Percentiles rank a stretch among this genome's conserved stretches.
These are phyloP conservation scores for Leptocoma aspasia DNA, from an alignment of 2,113 vertebrate species.

Conservation along the genomic window DNA sequence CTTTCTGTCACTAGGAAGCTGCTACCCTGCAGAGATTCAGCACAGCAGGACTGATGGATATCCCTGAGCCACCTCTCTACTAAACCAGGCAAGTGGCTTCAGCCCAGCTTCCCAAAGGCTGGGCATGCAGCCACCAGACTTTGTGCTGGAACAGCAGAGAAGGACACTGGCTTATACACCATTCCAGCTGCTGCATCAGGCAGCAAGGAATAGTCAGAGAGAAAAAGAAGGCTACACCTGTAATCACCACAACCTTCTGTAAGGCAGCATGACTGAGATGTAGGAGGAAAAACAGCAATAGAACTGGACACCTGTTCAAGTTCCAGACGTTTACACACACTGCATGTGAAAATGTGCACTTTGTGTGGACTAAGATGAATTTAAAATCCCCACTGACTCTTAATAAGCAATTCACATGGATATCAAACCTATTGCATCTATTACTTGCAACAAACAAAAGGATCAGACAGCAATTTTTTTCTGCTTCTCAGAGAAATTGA, in stretches of 20 bases:
- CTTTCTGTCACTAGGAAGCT: not conserved
- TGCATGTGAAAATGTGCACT: not conserved
- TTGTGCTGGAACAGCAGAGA: not conserved
- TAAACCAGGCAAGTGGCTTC: not conserved
- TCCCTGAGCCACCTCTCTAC: not conserved
- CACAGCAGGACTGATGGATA: not conserved
- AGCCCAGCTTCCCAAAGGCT: not conserved
- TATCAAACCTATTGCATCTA: not conserved
- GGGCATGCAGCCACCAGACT: not conserved
- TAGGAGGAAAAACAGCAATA: not conserved
- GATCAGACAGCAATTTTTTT: not conserved
- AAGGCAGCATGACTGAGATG: not conserved
- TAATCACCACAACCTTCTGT: not conserved
- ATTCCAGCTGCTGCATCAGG: not conserved
- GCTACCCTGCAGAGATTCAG: not conserved
- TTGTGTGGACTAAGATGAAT: not conserved
- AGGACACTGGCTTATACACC: fast-evolving
- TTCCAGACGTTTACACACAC: not conserved
- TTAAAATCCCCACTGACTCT: not conserved
- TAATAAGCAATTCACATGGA: not conserved
- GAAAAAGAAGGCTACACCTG: not conserved
- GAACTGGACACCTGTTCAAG: not conserved
- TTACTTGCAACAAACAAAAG: not conserved
- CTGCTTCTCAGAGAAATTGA: not conserved
- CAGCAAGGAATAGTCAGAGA: not conserved